A percentile compares a stretch with the other conserved stretches of the same genome.
These are phyloP conservation scores for Phoeniculus purpureus DNA, from an alignment of 2,797 vertebrate genomes.

Conservation along the genomic window DNA sequence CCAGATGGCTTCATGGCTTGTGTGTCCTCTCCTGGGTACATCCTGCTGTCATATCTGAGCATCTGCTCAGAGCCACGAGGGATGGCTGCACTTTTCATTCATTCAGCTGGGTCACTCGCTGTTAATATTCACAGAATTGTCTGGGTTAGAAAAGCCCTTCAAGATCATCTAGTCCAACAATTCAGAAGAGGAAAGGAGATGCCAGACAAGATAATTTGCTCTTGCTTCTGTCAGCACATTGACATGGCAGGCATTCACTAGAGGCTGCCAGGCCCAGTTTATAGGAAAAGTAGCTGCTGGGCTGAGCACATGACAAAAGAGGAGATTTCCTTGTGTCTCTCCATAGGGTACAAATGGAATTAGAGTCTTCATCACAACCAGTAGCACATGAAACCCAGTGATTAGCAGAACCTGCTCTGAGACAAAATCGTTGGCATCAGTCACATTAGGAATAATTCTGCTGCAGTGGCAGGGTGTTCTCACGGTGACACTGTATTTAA, in stretches of 20 bases:
- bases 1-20: constrained; percentile 50
- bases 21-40: constrained; percentile 35
- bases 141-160: too few species aligned
- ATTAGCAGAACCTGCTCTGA: background rate
- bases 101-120: constrained; percentile 44
- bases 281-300: constrained; percentile 57
- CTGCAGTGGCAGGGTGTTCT: background rate
- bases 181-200: background rate
- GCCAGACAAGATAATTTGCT: constrained; percentile 47
- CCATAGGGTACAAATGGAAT: background rate
- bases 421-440: constrained; percentile 25
- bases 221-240: constrained; percentile 53
- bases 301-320: constrained; percentile 33
- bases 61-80: constrained; percentile 40
- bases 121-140: constrained; percentile 37
- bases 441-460: background rate
- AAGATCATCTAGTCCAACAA: too few species aligned
- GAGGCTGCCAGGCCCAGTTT: constrained; percentile 61
- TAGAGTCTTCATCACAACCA: constrained; percentile 32
- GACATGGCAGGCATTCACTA: constrained; percentile 50
- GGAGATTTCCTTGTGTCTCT: constrained; percentile 37
- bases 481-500: constrained; percentile 36
- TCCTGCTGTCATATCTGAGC: constrained; percentile 58
- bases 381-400: background rate
- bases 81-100: constrained; percentile 62